Conservation (phyloP, 2,888 invertebrate species). For the Drosophila paracracens region DNA sequence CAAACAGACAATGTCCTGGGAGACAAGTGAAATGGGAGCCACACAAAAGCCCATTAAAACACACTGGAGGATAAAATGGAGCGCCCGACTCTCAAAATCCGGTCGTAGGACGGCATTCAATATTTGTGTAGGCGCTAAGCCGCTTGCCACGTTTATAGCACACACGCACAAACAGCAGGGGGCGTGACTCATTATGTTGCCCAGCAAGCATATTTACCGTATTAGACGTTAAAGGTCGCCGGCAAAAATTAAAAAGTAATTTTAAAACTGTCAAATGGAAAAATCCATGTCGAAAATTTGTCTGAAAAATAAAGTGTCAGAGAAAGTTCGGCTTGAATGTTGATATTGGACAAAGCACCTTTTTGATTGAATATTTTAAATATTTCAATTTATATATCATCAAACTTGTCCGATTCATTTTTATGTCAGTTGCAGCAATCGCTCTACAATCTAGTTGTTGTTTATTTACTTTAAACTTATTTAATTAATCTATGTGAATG, state of each 20-base stretch:
- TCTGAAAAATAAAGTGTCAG: slow-evolving; percentile 39
- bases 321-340: neutral
- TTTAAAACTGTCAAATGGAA: slow-evolving; percentile 32
- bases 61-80: slow-evolving; percentile 17
- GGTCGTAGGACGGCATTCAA: slow-evolving; percentile 34
- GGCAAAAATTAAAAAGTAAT: slow-evolving; percentile 57
- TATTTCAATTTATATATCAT: neutral
- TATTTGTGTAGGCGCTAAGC: slow-evolving; percentile 63
- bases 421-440: neutral
- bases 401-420: neutral
- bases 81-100: slow-evolving; percentile 23
- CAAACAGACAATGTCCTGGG: slow-evolving; percentile 7
- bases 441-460: neutral
- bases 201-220: slow-evolving; percentile 42
- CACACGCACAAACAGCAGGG: neutral
- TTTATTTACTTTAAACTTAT: neutral
- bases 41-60: slow-evolving; percentile 68
- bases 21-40: slow-evolving; percentile 44
- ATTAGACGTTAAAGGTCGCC: slow-evolving; percentile 25
- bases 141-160: slow-evolving; percentile 50
- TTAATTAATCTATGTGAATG: neutral
- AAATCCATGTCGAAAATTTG: slow-evolving; percentile 23
- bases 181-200: slow-evolving; percentile 46
- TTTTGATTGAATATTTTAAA: neutral
- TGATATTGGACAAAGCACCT: neutral